A percentile compares a stretch with the other conserved stretches of the same genome.
These are phyloP conservation scores for human (Homo sapiens) DNA, from an alignment of 2,113 vertebrate species.

Conservation along the genomic window DNA sequence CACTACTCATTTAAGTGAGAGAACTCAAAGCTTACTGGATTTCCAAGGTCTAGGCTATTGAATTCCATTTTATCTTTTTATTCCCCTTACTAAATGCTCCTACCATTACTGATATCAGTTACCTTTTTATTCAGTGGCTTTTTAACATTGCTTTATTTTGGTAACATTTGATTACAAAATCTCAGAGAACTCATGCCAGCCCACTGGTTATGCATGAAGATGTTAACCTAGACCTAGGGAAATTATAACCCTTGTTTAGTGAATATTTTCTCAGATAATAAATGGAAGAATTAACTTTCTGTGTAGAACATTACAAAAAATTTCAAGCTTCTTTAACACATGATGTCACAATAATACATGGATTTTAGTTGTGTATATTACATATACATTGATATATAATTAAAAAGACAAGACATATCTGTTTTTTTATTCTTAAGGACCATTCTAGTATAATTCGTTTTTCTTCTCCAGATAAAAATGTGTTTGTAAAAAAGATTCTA, in stretches of 20 bases:
- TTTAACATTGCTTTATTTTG: background rate
- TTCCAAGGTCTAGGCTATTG: background rate
- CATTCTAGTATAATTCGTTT: background rate
- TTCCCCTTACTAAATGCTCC: background rate
- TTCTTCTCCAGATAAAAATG: constrained; percentile 18
- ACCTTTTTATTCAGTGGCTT: background rate
- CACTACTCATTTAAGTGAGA: background rate
- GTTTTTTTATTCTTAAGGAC: background rate
- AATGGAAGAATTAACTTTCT: constrained; percentile 28
- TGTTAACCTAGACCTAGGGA: constrained; percentile 50
- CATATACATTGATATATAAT: background rate
- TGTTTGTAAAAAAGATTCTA: background rate
- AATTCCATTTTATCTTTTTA: background rate
- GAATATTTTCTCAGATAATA: background rate
- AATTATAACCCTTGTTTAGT: background rate
- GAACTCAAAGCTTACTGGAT: background rate
- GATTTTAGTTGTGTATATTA: background rate
- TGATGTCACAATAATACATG: background rate
- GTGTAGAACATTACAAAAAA: background rate
- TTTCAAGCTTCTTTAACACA: background rate
- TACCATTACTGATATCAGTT: background rate
- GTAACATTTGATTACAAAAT: constrained; percentile 2
- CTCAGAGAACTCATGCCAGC: background rate
- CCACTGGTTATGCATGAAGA: constrained; percentile 30
- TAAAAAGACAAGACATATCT: background rate